phyloP scores from a whole-genome alignment of 2,797 vertebrate species.

The Falco naumanni region DNA sequence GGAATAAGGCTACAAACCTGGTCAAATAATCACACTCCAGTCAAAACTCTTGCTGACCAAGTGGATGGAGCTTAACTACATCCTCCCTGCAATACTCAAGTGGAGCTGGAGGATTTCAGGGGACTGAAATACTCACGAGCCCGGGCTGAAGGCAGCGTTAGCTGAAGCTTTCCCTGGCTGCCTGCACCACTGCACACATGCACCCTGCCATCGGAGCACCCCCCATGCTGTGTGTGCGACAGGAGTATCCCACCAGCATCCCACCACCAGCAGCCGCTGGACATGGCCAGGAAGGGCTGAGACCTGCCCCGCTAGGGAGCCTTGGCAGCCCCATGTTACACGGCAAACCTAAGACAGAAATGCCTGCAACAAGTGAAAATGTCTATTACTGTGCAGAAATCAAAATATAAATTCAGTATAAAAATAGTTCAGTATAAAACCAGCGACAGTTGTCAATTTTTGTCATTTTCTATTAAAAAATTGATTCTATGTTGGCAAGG shows the following conservation, averaged over 20 bases:
- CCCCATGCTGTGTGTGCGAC: neutral
- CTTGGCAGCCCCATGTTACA: neutral
- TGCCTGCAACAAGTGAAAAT: neutral
- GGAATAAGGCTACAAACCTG: neutral
- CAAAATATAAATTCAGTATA: neutral
- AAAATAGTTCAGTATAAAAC: neutral
- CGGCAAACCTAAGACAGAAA: neutral
- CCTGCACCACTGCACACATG: rapidly evolving
- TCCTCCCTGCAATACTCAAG: neutral
- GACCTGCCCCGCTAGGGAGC: neutral
- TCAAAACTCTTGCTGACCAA: neutral
- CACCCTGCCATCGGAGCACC: neutral
- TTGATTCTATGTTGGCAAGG: neutral
- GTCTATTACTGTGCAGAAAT: neutral
- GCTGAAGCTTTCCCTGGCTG: neutral
- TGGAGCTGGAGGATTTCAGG: neutral
- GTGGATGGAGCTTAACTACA: neutral
- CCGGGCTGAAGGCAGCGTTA: neutral
- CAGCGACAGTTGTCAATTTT: neutral
- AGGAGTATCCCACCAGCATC: neutral
- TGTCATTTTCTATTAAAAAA: neutral
- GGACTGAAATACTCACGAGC: neutral
- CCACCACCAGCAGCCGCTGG: rapidly evolving
- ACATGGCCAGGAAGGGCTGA: rapidly evolving
- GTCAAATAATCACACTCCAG: neutral